Evolutionary conservation across 2,797 vertebrate species (phyloP).

Genomic region (Avahi laniger): DNA sequence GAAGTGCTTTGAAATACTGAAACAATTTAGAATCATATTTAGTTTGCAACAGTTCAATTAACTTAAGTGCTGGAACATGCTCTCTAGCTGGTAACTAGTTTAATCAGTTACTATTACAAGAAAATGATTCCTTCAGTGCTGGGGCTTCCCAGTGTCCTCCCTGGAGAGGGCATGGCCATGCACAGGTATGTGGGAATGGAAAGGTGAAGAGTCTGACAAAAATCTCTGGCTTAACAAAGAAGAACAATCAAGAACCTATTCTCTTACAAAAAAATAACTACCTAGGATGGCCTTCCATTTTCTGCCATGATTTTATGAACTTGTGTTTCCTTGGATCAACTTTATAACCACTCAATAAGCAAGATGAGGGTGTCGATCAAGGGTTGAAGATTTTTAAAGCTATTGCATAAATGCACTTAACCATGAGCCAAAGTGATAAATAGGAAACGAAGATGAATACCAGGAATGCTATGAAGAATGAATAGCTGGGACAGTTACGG

Average conservation of each 20-base stretch:
- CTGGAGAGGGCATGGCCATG: slow-evolving; percentile 68
- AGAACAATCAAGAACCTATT: background rate
- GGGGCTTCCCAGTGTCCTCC: slow-evolving; percentile 69
- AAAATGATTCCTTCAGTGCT: slow-evolving; percentile 79
- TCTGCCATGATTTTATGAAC: slow-evolving; percentile 61
- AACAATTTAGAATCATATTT: slow-evolving; percentile 87
- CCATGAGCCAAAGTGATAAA: slow-evolving; percentile 47
- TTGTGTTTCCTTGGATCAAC: slow-evolving; percentile 57
- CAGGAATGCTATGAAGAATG: background rate
- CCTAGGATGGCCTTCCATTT: slow-evolving; percentile 37
- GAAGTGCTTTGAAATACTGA: slow-evolving; percentile 83
- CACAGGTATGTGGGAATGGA: slow-evolving; percentile 66
- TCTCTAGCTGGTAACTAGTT: slow-evolving; percentile 83
- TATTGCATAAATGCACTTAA: slow-evolving; percentile 64
- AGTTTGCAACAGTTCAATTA: slow-evolving; percentile 88
- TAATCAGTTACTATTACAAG: slow-evolving; percentile 85
- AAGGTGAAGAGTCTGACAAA: slow-evolving; percentile 48
- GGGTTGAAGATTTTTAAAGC: slow-evolving; percentile 65
- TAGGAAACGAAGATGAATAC: slow-evolving; percentile 62
- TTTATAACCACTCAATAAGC: slow-evolving; percentile 77
- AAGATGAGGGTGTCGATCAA: slow-evolving; percentile 58
- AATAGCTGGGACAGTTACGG: slow-evolving; percentile 49
- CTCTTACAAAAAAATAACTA: slow-evolving; percentile 13
- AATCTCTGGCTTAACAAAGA: slow-evolving; percentile 39
- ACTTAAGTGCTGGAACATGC: slow-evolving; percentile 86